Percentiles rank a stretch among this genome's conserved stretches.
phyloP scores from a whole-genome alignment of 2,888 invertebrate genomes.

The Synanthedon tipuliformis region DNA sequence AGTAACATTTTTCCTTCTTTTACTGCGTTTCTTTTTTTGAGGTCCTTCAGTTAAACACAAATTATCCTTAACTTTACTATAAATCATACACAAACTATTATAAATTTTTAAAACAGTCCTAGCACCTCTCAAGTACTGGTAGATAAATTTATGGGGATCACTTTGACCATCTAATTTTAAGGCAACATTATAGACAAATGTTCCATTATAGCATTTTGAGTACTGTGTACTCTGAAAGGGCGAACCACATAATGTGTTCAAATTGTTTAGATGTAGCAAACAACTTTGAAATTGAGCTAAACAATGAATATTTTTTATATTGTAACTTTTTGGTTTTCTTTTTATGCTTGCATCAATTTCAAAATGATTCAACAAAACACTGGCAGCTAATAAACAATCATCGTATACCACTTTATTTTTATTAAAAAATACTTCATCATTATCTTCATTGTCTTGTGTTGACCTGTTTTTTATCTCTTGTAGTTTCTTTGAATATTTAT shows the following conservation, averaged over 20 bases:
- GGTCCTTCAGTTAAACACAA: slow-evolving; percentile 27
- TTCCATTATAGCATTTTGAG: slow-evolving; percentile 78
- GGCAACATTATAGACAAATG: slow-evolving; percentile 80
- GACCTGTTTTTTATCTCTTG: slow-evolving; percentile 29
- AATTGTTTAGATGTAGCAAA: slow-evolving; percentile 65
- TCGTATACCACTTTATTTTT: slow-evolving; percentile 63
- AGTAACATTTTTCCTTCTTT: slow-evolving; percentile 21
- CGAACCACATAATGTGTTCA: slow-evolving; percentile 74
- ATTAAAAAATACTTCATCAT: slow-evolving; percentile 42
- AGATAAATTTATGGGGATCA: slow-evolving; percentile 66
- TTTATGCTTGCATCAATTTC: slow-evolving; percentile 67
- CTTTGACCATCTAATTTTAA: slow-evolving; percentile 69
- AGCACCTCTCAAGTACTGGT: slow-evolving; percentile 54
- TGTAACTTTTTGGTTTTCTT: slow-evolving; percentile 67
- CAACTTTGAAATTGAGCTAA: slow-evolving; percentile 78
- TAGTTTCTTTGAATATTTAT: slow-evolving; percentile 47
- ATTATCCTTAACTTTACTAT: slow-evolving; percentile 29
- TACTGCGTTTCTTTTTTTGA: slow-evolving; percentile 26
- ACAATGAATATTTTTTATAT: slow-evolving; percentile 67
- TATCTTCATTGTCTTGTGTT: slow-evolving; percentile 8
- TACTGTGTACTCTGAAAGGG: slow-evolving; percentile 70
- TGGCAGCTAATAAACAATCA: slow-evolving; percentile 71
- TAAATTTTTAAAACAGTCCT: slow-evolving; percentile 41
- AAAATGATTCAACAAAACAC: slow-evolving; percentile 70
- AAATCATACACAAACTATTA: slow-evolving; percentile 34